A percentile compares a stretch with the other conserved stretches of the same genome.
Conservation (phyloP, 2,888 invertebrate species). For the Protonemura montana region DNA sequence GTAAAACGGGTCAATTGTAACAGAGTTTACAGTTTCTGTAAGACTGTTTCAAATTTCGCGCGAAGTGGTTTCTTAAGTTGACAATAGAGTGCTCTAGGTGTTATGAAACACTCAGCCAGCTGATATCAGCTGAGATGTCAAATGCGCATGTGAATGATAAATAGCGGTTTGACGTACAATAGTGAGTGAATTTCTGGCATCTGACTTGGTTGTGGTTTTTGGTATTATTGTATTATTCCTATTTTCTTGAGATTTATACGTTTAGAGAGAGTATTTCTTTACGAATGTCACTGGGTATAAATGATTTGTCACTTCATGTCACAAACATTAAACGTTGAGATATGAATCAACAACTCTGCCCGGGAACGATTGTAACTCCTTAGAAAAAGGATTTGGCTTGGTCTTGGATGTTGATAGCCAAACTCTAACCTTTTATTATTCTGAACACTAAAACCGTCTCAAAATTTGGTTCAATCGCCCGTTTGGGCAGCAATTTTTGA, state of each 20-base stretch:
- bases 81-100: neutral
- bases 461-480: no score
- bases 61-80: neutral
- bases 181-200: neutral
- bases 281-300: neutral
- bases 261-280: conserved; percentile 5
- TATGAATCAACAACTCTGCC: neutral
- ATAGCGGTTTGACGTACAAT: neutral
- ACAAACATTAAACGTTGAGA: neutral
- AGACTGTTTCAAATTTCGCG: neutral
- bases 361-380: neutral
- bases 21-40: neutral
- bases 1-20: conserved; percentile 27
- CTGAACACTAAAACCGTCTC: no score
- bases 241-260: neutral
- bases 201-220: neutral
- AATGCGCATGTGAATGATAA: neutral
- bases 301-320: neutral
- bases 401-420: neutral
- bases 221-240: neutral
- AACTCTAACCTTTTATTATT: no score
- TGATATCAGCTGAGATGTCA: neutral
- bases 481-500: no score
- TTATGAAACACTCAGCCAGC: neutral
- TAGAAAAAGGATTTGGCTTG: no score